Conservation (phyloP, 2,888 invertebrate species). For the Onchidella celtica region DNA sequence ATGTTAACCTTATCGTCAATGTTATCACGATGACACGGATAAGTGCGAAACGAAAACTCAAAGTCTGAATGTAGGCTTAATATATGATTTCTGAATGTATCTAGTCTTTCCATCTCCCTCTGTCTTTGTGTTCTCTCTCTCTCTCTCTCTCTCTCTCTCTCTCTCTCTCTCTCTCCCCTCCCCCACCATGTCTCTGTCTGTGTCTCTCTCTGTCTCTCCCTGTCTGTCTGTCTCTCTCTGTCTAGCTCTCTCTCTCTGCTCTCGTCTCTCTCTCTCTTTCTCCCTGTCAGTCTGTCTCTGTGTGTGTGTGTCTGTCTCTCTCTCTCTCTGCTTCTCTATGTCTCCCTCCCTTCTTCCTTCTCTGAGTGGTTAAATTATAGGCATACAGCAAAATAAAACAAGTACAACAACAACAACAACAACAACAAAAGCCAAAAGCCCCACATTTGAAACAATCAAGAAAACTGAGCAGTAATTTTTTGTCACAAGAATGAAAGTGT, state of each 20-base stretch:
- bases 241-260: too few relatives aligned
- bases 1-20: too few relatives aligned
- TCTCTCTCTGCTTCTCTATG: neutral
- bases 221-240: too few relatives aligned
- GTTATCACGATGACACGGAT: too few relatives aligned
- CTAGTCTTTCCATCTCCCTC: neutral
- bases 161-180: neutral
- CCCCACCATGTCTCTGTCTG: too few relatives aligned
- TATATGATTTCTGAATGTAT: neutral
- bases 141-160: constrained; percentile 1
- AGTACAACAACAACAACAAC: neutral
- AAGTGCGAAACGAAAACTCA: too few relatives aligned
- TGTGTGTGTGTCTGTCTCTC: neutral
- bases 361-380: neutral
- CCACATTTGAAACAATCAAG: too few relatives aligned
- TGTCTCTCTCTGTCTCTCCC: too few relatives aligned
- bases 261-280: neutral
- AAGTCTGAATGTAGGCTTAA: too few relatives aligned
- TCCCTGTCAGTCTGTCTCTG: neutral
- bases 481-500: too few relatives aligned
- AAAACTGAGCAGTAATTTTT: too few relatives aligned
- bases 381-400: too few relatives aligned
- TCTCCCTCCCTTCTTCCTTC: neutral
- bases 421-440: neutral
- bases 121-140: neutral